Conservation (phyloP, 2,888 invertebrate species). For the Coenonympha glycerion region DNA sequence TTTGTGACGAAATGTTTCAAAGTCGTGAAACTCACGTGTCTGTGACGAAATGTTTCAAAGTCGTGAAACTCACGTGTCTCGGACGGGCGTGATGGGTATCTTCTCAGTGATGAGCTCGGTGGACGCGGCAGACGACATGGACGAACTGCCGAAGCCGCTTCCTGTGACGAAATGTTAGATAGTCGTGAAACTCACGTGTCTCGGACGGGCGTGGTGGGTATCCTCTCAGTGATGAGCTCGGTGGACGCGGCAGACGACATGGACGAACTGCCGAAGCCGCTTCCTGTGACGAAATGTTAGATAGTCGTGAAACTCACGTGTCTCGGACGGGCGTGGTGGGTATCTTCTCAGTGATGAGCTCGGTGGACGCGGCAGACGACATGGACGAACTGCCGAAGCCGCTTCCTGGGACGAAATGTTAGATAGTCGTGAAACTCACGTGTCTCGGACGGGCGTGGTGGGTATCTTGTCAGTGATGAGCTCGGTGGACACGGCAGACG, state of each 20-base stretch:
- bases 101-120: constrained; percentile 56
- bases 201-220: constrained; percentile 56
- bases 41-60: constrained; percentile 13
- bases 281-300: constrained; percentile 45
- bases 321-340: constrained; percentile 60
- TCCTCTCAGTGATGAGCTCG: constrained; percentile 56
- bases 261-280: constrained; percentile 56
- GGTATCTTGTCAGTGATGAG: constrained; percentile 58
- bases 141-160: constrained; percentile 55
- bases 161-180: constrained; percentile 43
- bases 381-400: constrained; percentile 58
- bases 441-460: constrained; percentile 57
- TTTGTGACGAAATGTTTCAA: no score
- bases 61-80: constrained; percentile 55
- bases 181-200: constrained; percentile 52
- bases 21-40: no score
- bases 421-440: constrained; percentile 41
- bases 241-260: constrained; percentile 41
- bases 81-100: constrained; percentile 55
- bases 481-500: constrained; percentile 42
- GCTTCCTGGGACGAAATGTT: constrained; percentile 48
- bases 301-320: constrained; percentile 43
- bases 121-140: constrained; percentile 42
- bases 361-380: constrained; percentile 40
- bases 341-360: constrained; percentile 57